Percentiles rank a stretch among this genome's conserved stretches.
Evolutionary conservation across 1,140 invertebrate species (phyloP).

Genomic region (Drosophila eugracilis): DNA sequence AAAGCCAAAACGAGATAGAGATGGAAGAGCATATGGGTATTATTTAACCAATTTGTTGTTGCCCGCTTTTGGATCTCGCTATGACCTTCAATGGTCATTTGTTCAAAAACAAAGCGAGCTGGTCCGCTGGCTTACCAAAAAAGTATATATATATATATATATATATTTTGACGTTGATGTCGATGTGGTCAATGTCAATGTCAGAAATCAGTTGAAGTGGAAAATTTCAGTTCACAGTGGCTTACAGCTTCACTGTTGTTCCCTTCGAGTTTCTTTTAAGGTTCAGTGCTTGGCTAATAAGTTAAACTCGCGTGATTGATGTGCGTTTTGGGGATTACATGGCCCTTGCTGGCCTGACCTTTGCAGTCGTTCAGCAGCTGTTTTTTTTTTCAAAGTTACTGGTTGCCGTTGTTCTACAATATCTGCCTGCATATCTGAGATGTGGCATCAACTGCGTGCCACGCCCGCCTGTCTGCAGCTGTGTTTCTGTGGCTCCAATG

Average conservation of each 20-base stretch:
- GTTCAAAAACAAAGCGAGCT: constrained; percentile 64
- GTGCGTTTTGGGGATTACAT: constrained; percentile 72
- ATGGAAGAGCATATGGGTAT: constrained; percentile 35
- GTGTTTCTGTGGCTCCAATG: constrained; percentile 32
- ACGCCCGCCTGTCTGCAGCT: constrained; percentile 58
- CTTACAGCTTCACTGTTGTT: constrained; percentile 25
- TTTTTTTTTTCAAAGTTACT: constrained; percentile 3
- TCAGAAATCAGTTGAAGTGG: constrained; percentile 78
- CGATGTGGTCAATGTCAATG: constrained; percentile 81
- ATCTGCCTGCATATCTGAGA: constrained; percentile 60
- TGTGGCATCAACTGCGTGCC: constrained; percentile 68
- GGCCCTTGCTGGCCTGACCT: constrained; percentile 51
- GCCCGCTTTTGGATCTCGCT: constrained; percentile 39
- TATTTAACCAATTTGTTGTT: constrained; percentile 79
- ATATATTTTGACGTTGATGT: constrained; percentile 75
- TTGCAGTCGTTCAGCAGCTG: constrained; percentile 33
- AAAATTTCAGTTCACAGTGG: constrained; percentile 56
- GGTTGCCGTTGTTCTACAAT: constrained; percentile 47
- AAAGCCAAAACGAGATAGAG: constrained; percentile 21
- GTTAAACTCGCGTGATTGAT: constrained; percentile 64
- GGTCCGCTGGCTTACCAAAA: constrained; percentile 55
- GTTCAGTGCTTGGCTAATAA: constrained; percentile 58
- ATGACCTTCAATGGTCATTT: constrained; percentile 81
- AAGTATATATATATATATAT: not conserved
- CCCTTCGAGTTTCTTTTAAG: constrained; percentile 18